Conservation (phyloP, 2,113 vertebrate genomes). For the Callipepla squamata region DNA sequence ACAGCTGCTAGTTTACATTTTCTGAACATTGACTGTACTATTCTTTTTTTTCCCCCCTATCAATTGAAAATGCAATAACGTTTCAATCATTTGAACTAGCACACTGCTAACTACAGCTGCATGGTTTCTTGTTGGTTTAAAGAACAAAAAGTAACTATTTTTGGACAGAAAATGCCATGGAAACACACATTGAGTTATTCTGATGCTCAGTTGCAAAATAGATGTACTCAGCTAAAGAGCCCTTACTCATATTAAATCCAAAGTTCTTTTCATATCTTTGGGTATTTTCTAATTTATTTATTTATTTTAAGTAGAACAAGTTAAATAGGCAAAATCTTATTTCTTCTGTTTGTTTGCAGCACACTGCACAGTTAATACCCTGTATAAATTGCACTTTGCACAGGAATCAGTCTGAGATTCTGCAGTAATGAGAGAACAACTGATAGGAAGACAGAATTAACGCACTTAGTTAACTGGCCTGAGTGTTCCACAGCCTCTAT, state of each 20-base stretch:
- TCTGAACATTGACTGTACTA: not conserved
- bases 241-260: not conserved
- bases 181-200: not conserved
- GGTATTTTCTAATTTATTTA: not conserved
- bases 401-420: not conserved
- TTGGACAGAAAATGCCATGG: not conserved
- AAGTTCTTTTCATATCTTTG: not conserved
- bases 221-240: not conserved
- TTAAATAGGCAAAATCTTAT: not conserved
- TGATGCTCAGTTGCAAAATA: not conserved
- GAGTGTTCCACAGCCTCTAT: not conserved
- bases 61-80: not conserved
- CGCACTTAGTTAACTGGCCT: not conserved
- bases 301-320: not conserved
- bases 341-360: not conserved
- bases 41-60: not conserved
- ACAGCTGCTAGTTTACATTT: not conserved
- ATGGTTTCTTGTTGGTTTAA: not conserved
- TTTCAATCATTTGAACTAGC: not conserved
- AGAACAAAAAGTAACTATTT: not conserved
- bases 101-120: not conserved
- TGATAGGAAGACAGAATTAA: not conserved
- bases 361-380: not conserved
- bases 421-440: not conserved
- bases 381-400: not conserved